Base-by-base conservation (phyloP, 2,113 vertebrate genomes). In the Pelecanoides urinatrix region DNA sequence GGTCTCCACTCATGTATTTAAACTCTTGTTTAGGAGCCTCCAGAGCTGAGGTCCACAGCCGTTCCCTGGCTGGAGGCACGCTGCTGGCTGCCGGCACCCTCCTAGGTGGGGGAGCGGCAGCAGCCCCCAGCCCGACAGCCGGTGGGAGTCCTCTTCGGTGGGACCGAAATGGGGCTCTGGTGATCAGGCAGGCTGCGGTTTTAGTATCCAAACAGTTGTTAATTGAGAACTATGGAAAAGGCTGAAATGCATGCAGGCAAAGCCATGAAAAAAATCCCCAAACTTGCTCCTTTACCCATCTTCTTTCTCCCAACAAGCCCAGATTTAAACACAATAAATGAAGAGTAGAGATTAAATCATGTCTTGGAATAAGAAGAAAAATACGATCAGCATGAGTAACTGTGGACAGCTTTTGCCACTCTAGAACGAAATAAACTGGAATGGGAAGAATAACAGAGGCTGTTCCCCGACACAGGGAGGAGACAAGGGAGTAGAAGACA, bases 111-210 rank as follows among this genome's bases (percentile, higher is more conserved):
- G 42, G 22, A 90, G 21, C 9, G 2, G 27, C 45, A 42, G 36
- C 34, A n/a, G 26, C 16, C 32, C 42, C 25, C 29, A 70, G 42
- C n/a, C 40, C 7, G 5, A 25, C 16, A 86, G 50, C 61, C 5
- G 1, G 19, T 0, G 0, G 42, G 20, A 30, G 27, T 58, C 14
- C 16, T 26, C 38, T 25, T 53, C 8, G 9, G 14, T n/a, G 67
- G 44, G n/a, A 47, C 29, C 20, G 29, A 45, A 83, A 13, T 5
- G 18, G 6, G 36, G 6, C 65, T 81, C 34, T 56, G 11, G 61
- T 38, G 34, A 42, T 73, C 55, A 44, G 25, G 7, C 16, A 32
- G 63, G 47, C 59, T 68, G 58, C 13, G 10, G 67, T 32, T 52
- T 65, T 38, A 40, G 59, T 45, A 50, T 45, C 45, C 56, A 67